Percentiles rank a stretch among this genome's conserved stretches.
Evolutionary conservation across 2,888 invertebrate genomes (phyloP).

Genomic region (Coleophora flavipennella): DNA sequence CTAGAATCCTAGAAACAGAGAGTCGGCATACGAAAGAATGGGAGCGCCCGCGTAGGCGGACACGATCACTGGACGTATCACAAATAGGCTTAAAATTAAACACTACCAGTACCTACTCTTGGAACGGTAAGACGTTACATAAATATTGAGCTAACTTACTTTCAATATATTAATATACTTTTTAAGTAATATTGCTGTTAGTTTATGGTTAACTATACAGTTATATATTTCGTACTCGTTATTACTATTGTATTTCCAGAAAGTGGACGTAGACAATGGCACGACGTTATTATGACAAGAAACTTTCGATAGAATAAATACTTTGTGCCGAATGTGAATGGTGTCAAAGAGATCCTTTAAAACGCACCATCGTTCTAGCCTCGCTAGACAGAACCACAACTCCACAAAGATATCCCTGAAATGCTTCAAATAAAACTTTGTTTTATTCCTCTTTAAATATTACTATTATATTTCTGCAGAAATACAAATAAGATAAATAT

Average conservation of each 20-base stretch:
- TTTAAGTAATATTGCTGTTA: constrained; percentile 71
- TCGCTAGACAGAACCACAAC: constrained; percentile 64
- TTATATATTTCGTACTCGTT: constrained; percentile 37
- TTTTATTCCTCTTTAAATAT: constrained; percentile 53
- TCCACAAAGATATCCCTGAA: constrained; percentile 60
- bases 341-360: constrained; percentile 43
- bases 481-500: constrained; percentile 37
- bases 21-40: too few species aligned
- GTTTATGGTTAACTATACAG: constrained; percentile 50
- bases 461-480: constrained; percentile 60
- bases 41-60: constrained; percentile 3
- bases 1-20: too few species aligned
- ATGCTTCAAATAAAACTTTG: constrained; percentile 71
- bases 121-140: constrained; percentile 67
- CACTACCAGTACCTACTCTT: constrained; percentile 65
- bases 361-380: constrained; percentile 58
- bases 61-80: constrained; percentile 67
- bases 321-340: constrained; percentile 39
- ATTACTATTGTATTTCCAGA: constrained; percentile 53
- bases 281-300: constrained; percentile 68
- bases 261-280: constrained; percentile 62
- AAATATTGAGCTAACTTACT: constrained; percentile 70
- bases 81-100: constrained; percentile 60
- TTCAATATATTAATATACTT: constrained; percentile 60
- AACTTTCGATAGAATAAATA: constrained; percentile 34